A percentile compares a stretch with the other conserved stretches of the same genome.
Evolutionary conservation across 2,113 vertebrate genomes (phyloP).

Genomic region (Cariama cristata): DNA sequence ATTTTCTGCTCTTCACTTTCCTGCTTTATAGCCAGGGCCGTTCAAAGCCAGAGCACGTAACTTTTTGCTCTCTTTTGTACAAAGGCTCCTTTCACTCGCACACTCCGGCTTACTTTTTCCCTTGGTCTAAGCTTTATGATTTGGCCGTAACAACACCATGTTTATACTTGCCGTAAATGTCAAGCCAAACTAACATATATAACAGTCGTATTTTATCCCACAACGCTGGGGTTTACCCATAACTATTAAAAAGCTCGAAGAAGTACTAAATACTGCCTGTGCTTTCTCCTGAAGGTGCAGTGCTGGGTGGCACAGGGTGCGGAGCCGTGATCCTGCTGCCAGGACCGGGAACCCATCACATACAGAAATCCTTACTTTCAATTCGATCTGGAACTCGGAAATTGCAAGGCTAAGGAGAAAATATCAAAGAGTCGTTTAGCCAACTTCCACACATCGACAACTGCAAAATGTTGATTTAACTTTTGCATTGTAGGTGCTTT

Average conservation of each 20-base stretch:
- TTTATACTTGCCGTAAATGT: constrained; percentile 49
- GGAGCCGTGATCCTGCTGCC: neutral
- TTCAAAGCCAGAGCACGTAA: neutral
- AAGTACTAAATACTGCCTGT: neutral
- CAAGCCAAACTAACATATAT: constrained; percentile 2
- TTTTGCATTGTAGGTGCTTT: neutral
- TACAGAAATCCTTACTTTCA: neutral
- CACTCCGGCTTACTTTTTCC: neutral
- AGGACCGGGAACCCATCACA: neutral
- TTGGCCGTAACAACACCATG: neutral
- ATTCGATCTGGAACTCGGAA: neutral
- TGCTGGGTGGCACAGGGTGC: neutral
- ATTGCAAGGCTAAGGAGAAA: neutral
- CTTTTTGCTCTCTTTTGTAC: neutral
- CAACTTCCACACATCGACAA: neutral
- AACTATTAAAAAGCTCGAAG: neutral
- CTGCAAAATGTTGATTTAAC: neutral
- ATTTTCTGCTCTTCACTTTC: constrained; percentile 83
- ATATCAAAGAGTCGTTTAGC: neutral
- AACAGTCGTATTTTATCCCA: neutral
- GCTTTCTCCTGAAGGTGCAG: neutral
- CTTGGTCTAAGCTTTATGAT: constrained; percentile 5
- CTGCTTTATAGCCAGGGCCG: constrained; percentile 76
- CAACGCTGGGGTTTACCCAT: neutral
- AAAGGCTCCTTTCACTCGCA: neutral